Conservation (phyloP, 1,140 invertebrate genomes). For the Anoplolepis gracilipes region DNA sequence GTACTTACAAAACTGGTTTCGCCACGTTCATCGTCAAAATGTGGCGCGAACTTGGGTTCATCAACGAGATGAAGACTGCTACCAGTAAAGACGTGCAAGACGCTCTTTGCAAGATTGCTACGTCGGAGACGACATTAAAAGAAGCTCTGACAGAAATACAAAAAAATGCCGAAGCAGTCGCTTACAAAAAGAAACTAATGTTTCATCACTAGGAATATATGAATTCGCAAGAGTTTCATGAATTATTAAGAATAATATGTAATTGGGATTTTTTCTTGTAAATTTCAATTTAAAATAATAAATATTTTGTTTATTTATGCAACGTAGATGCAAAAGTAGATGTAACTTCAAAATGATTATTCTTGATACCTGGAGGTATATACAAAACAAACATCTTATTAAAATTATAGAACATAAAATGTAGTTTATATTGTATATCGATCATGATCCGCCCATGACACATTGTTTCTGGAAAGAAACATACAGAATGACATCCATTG, state of each 20-base stretch:
- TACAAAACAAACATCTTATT: too few species aligned
- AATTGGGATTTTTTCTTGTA: neutral
- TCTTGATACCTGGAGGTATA: too few species aligned
- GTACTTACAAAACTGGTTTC: conserved; percentile 89
- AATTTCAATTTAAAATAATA: neutral
- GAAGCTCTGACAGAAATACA: conserved; percentile 72
- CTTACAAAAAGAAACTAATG: conserved; percentile 66
- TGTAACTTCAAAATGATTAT: too few species aligned
- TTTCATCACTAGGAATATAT: conserved; percentile 69
- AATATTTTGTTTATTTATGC: neutral
- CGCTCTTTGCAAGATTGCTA: conserved; percentile 85
- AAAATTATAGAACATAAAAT: too few species aligned
- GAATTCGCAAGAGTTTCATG: neutral
- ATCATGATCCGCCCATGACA: too few species aligned
- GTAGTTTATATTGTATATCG: too few species aligned
- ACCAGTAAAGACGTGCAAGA: conserved; percentile 87
- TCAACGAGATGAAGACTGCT: conserved; percentile 88
- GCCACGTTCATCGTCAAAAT: conserved; percentile 89
- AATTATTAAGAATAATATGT: neutral
- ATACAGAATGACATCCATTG: too few species aligned
- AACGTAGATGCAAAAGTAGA: neutral
- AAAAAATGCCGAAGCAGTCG: conserved; percentile 67
- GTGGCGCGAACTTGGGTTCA: conserved; percentile 88
- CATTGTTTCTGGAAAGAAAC: too few species aligned
- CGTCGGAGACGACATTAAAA: conserved; percentile 69